Evolutionary conservation across 1,140 invertebrate species (phyloP), one percentile per base, ranked within the genome.

Genomic region (Lethocerus indicus): DNA sequence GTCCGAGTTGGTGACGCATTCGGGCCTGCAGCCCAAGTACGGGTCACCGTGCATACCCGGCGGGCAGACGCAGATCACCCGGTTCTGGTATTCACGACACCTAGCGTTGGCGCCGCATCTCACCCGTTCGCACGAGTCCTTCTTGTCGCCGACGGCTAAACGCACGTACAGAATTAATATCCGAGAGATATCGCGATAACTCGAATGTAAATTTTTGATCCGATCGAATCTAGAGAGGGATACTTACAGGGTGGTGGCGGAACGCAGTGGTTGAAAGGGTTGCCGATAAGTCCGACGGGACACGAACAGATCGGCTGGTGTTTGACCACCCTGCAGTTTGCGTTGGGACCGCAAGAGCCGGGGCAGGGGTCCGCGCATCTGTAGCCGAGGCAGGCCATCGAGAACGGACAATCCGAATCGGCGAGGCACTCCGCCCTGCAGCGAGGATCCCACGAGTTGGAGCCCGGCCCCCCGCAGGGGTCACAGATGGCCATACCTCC

Each of bases 301-400:
- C 85, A 88, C 21, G 70, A 71, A 61, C 86, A 90, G 20, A 86
- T 72, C 13, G 85, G 82, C 50, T 76, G 73, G 58, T 88, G 85
- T 47, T 78, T 70, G 46, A 84, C 73, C 1, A 82, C 81, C 39
- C 70, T 67, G 59, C 87, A 91, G 41, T 77, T 62, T 32, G 86
- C 81, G 60, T 85, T 83, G 37, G 77, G 69, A 36, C 83, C 83
- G 63, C 87, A 90, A 1, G 83, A 80, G 28, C 84, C 84, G 20
- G 76, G 75, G 58, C 86, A 90, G 28, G 85, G 84, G 65, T 88
- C 81, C 3, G 74, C 63, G 58, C 86, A 90, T 57, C 72, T 76
- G 60, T 79, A 74, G 40, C 75, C 72, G 24, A 87, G 66, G 61
- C 86, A 91, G 47, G 84, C 79, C 57, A 73, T 75, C 63, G 86